phyloP scores from a whole-genome alignment of 2,888 invertebrate species.

The Sturmia bella region DNA sequence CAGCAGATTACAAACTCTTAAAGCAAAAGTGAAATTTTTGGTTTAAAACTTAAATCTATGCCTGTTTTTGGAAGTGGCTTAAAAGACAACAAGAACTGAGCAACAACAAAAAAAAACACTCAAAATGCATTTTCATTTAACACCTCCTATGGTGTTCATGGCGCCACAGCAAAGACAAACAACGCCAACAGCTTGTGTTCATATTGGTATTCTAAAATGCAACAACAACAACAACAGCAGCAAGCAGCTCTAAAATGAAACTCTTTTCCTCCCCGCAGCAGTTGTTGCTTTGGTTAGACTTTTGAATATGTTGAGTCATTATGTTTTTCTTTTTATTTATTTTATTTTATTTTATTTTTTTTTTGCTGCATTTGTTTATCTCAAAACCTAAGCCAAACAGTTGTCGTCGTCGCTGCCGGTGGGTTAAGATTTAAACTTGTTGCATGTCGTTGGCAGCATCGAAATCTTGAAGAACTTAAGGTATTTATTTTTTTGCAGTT shows the following conservation, averaged over 20 bases:
- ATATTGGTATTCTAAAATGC: constrained; percentile 25
- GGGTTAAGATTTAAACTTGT: constrained; percentile 63
- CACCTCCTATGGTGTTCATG: constrained; percentile 69
- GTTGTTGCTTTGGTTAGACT: constrained; percentile 30
- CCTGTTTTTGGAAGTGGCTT: constrained; percentile 39
- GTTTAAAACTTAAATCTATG: constrained; percentile 49
- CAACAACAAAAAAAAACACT: constrained; percentile 42
- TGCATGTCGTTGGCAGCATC: constrained; percentile 58
- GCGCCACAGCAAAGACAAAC: constrained; percentile 68
- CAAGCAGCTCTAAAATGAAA: constrained; percentile 49
- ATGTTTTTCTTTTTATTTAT: too few species aligned
- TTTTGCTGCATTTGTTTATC: constrained; percentile 43
- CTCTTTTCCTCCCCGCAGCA: constrained; percentile 33
- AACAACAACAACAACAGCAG: constrained; percentile 15
- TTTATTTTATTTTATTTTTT: not conserved
- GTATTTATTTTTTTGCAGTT: constrained; percentile 32
- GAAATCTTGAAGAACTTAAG: constrained; percentile 35
- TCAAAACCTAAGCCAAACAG: constrained; percentile 53
- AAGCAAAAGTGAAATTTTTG: constrained; percentile 27
- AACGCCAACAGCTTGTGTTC: constrained; percentile 49
- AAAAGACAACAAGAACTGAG: constrained; percentile 21
- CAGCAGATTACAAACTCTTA: constrained; percentile 30
- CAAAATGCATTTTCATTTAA: constrained; percentile 66
- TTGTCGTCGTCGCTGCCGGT: constrained; percentile 65
- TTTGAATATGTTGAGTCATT: constrained; percentile 60